Percentiles rank a stretch among this genome's conserved stretches.
These are phyloP conservation scores for Hydropsyche tenuis DNA, from an alignment of 1,140 invertebrate genomes.

Conservation along the genomic window DNA sequence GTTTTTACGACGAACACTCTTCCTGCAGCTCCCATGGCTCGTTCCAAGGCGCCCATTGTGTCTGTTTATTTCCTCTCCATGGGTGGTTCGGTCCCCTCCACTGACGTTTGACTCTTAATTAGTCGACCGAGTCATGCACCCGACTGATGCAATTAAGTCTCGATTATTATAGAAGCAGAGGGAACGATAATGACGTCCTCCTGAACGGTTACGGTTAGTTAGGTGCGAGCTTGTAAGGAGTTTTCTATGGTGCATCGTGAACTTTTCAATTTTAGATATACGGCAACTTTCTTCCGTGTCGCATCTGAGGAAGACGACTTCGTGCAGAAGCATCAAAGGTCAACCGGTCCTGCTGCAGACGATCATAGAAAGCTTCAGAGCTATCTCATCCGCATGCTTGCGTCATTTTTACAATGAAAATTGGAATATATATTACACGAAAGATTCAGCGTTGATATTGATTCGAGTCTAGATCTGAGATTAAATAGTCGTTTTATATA, in stretches of 20 bases:
- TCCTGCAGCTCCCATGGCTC: not conserved
- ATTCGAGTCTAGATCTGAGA: no score
- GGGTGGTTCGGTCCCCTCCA: not conserved
- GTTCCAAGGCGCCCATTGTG: constrained; percentile 4
- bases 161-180: no score
- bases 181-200: no score
- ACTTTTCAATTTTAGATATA: no score
- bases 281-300: no score
- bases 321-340: not conserved
- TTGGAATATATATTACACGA: no score
- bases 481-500: no score
- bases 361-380: not conserved
- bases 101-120: constrained; percentile 10
- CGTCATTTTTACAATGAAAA: constrained; percentile 6
- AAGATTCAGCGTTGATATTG: no score
- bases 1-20: not conserved
- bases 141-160: not conserved
- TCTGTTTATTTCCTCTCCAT: not conserved
- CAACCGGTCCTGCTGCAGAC: not conserved
- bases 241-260: no score
- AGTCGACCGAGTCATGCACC: not conserved
- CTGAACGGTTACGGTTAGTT: no score
- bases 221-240: no score
- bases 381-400: not conserved
- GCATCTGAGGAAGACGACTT: no score